Conservation (phyloP, 2,888 invertebrate species). For the Crossocerus cetratus region DNA sequence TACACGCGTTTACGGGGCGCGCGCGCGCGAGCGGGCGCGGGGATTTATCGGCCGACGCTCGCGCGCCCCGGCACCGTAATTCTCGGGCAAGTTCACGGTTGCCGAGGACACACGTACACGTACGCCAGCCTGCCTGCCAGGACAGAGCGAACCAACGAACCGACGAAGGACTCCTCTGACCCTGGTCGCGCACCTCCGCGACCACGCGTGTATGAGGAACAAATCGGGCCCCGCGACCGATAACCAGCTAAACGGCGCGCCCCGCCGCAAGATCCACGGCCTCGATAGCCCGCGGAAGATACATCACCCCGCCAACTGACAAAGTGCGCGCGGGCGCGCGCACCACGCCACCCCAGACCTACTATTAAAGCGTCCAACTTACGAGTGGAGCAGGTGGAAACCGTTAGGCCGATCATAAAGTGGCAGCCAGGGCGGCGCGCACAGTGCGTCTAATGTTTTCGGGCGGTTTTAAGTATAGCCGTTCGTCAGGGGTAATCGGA, state of each 20-base stretch:
- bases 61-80: constrained; percentile 42
- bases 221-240: neutral
- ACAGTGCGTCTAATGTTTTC: no score
- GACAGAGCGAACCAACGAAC: no score
- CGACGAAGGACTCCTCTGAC: neutral
- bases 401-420: neutral
- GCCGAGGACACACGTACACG: constrained; percentile 34
- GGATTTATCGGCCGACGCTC: constrained; percentile 55
- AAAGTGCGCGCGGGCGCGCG: neutral
- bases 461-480: neutral
- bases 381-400: neutral
- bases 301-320: neutral
- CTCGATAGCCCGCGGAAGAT: neutral
- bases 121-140: neutral
- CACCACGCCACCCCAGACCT: neutral
- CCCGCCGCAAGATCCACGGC: neutral
- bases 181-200: neutral
- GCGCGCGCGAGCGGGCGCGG: constrained; percentile 1
- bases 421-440: no score
- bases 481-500: neutral
- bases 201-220: constrained; percentile 1
- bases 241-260: neutral
- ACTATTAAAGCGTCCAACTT: neutral
- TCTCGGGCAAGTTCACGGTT: constrained; percentile 43
- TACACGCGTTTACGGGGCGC: constrained; percentile 42